Evolutionary conservation across 1,140 invertebrate species (phyloP), one percentile per base, ranked within the genome.

Genomic region (Bombus terrestris): DNA sequence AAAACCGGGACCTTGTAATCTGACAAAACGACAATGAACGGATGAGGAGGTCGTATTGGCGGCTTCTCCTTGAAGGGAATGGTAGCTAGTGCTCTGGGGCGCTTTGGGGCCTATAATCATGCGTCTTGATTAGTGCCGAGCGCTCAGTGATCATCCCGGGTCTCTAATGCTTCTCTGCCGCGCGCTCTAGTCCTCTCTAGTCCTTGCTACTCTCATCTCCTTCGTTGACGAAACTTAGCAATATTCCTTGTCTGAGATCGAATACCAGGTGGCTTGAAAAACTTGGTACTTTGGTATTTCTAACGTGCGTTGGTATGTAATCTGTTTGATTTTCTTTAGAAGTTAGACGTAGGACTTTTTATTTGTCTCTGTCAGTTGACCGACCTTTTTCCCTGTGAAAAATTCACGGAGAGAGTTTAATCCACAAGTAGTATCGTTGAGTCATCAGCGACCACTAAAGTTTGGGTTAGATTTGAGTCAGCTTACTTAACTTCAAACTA

Each of bases 61-160:
- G 89, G 90, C 85, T 89, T 88, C 90, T 90, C 91, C 89, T 91
- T 76, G 88, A 88, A 90, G 91, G 83, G 88, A 66, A 88, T 80
- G 89, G 88, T 91, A 90, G 90, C 89, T 88, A 78, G 89, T 90
- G 88, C 89, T 91, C 82, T 73, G 86, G 90, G 91, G 92, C 89
- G 92, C 92, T 92, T 89, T 90, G 91, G 92, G 94, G 93, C 93
- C 94, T 95, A 94, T 95, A 95, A 95, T 95, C 95, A 94, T 94
- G 94, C 92, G 91, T 94, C 94, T 95, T 94, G 95, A 95, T 95
- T 95, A 95, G 93, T 95, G 92, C 92, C 86, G 89, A 66, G 92
- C 90, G 92, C 94, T 94, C 93, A 94, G 94, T 95, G 94, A 95
- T 95, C 94, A 95, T 94, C 93, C 90, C 90, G 87, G 83, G 89